Percentiles rank a stretch among this genome's conserved stretches.
phyloP scores from a whole-genome alignment of 2,888 invertebrate genomes.

The Rhopalosiphum nymphaeae region DNA sequence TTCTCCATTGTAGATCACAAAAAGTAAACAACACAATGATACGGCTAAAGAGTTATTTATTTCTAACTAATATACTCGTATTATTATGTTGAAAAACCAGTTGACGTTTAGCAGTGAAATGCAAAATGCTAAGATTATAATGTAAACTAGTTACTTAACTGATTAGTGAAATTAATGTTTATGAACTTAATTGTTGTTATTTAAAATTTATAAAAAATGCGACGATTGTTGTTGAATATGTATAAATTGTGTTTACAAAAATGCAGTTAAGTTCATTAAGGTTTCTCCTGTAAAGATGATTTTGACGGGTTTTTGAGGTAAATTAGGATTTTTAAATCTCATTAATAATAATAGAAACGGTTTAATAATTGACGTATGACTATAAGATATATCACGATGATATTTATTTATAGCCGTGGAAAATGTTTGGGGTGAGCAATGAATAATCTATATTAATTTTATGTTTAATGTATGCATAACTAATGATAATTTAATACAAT shows the following conservation, averaged over 20 bases:
- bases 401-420: not conserved
- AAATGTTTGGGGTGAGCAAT: not conserved
- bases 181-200: not conserved
- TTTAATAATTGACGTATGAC: not conserved
- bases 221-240: not conserved
- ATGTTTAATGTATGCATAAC: too few relatives aligned
- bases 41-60: not conserved
- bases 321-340: not conserved
- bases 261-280: too few relatives aligned
- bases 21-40: not conserved
- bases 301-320: not conserved
- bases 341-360: not conserved
- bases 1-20: not conserved
- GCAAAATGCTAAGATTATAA: not conserved
- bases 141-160: not conserved
- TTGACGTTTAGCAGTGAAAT: not conserved
- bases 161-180: not conserved
- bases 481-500: not conserved
- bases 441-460: too few relatives aligned
- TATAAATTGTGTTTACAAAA: not conserved
- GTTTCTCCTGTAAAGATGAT: too few relatives aligned
- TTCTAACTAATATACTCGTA: not conserved
- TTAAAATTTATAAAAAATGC: not conserved
- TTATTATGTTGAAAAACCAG: not conserved
- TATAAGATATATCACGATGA: not conserved